phyloP scores from a whole-genome alignment of 2,113 vertebrate genomes.

The Chrysemys picta region DNA sequence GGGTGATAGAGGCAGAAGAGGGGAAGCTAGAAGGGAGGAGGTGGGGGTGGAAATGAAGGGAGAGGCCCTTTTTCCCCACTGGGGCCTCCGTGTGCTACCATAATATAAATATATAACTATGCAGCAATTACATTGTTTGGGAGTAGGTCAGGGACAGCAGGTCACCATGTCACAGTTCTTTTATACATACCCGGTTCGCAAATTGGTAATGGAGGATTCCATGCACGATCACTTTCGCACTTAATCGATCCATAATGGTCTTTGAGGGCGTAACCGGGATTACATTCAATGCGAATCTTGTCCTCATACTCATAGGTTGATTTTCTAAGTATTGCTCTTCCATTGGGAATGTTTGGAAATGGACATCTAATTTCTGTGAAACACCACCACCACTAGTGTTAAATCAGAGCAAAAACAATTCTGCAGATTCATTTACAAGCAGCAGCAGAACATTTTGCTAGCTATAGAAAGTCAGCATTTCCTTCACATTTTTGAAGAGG shows the following conservation, averaged over 20 bases:
- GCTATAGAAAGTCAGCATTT: background rate
- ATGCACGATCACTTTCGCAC: rapidly evolving
- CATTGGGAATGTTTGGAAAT: rapidly evolving
- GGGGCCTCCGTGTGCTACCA: background rate
- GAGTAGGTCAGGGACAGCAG: background rate
- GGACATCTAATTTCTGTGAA: background rate
- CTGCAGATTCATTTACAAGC: rapidly evolving
- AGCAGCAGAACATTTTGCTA: rapidly evolving
- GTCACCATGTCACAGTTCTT: rapidly evolving
- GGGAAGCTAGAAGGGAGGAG: background rate
- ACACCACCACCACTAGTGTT: background rate
- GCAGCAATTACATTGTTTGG: background rate
- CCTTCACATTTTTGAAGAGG: background rate
- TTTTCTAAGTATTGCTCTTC: rapidly evolving
- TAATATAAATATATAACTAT: background rate
- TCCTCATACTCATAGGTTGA: rapidly evolving
- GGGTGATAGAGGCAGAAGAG: background rate
- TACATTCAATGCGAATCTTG: rapidly evolving
- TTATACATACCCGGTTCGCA: conserved; percentile 20
- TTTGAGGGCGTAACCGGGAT: background rate
- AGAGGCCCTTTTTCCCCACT: background rate
- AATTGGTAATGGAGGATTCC: background rate
- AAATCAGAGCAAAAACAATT: rapidly evolving
- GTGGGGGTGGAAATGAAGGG: background rate
- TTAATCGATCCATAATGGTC: rapidly evolving